phyloP scores from a whole-genome alignment of 2,797 vertebrate species.

The Periparus ater region DNA sequence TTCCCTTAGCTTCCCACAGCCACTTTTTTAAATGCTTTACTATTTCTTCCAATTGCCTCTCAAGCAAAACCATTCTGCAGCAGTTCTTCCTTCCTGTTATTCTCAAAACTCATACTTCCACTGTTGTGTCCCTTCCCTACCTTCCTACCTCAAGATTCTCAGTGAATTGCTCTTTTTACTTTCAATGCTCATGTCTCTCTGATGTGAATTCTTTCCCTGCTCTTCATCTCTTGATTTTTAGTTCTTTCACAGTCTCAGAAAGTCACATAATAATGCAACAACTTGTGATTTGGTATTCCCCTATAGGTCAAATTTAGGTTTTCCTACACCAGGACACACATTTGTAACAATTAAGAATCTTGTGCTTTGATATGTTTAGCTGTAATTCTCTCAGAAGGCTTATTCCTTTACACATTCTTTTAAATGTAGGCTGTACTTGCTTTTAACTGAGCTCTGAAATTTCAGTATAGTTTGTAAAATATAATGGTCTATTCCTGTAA shows the following conservation, averaged over 20 bases:
- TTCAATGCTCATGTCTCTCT: neutral
- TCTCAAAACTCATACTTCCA: neutral
- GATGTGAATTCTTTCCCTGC: neutral
- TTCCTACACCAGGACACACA: neutral
- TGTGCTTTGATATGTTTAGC: neutral
- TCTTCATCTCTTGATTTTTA: neutral
- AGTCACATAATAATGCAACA: neutral
- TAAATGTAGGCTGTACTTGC: neutral
- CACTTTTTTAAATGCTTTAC: neutral
- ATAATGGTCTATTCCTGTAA: neutral
- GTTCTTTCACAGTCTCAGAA: neutral
- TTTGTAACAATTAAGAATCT: neutral
- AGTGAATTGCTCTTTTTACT: neutral
- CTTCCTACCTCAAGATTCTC: neutral
- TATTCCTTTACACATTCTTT: constrained; percentile 14
- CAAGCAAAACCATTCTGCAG: neutral
- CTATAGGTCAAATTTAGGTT: neutral
- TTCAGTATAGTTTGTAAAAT: neutral
- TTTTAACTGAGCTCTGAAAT: constrained; percentile 10
- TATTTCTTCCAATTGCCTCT: constrained; percentile 9
- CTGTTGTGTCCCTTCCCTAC: neutral
- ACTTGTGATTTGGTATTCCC: neutral
- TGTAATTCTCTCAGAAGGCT: constrained; percentile 3
- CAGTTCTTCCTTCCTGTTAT: neutral
- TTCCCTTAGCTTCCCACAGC: neutral